Base-by-base conservation (phyloP, 2,888 invertebrate genomes). In the Chorisops tibialis region DNA sequence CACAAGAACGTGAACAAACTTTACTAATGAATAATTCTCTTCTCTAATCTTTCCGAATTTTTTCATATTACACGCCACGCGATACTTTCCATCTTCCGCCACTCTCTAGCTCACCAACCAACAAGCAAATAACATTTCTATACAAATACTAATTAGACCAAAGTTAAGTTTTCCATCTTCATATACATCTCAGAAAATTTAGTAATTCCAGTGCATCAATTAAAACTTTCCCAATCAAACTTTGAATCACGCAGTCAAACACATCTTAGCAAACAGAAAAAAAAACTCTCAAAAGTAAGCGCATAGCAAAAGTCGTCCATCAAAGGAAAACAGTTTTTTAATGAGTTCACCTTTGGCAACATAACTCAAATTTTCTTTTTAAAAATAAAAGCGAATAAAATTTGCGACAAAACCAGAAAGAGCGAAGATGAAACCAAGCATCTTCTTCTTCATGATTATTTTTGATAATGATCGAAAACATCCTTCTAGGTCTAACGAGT, bases 181-280 rank as follows among this genome's bases (percentile, higher is more conserved):
- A 38, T 56, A 30, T 12, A 56, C 45, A 56, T 56, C 43, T 56
- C 43, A 56, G 22, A 56, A 56, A 30, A 35, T 56, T 45, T 56
- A 43, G 43, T 30, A 45, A 45, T 30, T 56, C 38, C 58, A 49
- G 59, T 59, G 59, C 63, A 59, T 59, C 63, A 63, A 63, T 63
- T 63, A 63, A 63, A 63, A 63, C 59, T 63, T 63, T 63, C 59
- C 47, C 63, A 63, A 63, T 63, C 52, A 63, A 63, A 63, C 52
- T 63, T 63, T 59, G 16, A 62, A 50, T 41, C 41, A 12, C 41
- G 7, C 41, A 41, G 41, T 41, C 7, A 41, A 7, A 16, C 6
- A 41, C 18, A 52, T 12, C 5, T 12, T 16, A 16, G 3, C 24
- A 48, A 2, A 48, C 21, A 21, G 14, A 5, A 19, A 16, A 47